These are phyloP conservation scores for Sebastes iracundus DNA, from an alignment of 2,797 vertebrate genomes.

Conservation along the genomic window DNA sequence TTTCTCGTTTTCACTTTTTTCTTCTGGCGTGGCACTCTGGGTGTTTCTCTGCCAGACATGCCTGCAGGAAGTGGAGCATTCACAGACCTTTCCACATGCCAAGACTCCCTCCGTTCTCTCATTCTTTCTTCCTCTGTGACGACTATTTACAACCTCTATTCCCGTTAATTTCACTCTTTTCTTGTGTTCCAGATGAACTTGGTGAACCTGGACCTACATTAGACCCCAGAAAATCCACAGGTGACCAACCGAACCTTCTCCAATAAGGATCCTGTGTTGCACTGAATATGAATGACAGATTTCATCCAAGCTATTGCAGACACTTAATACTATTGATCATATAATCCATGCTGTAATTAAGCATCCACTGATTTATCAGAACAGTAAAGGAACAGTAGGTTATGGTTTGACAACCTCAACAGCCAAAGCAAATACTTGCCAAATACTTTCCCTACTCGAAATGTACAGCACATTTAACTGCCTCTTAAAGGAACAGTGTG, in stretches of 20 bases:
- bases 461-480: not conserved
- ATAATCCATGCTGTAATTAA: not conserved
- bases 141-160: not conserved
- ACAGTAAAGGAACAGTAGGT: not conserved
- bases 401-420: not conserved
- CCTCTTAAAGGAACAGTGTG: not conserved
- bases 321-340: not conserved
- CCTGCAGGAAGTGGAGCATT: conserved; percentile 14
- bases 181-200: conserved; percentile 47
- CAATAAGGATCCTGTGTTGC: not conserved
- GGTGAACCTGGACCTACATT: conserved; percentile 38
- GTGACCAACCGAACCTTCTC: conserved; percentile 34
- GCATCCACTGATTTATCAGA: not conserved
- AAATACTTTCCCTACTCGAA: not conserved
- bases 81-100: not conserved
- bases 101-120: not conserved
- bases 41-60: conserved; percentile 16
- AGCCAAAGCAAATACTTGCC: not conserved
- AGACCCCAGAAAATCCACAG: conserved; percentile 52
- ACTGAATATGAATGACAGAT: not conserved
- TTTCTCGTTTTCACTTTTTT: not conserved
- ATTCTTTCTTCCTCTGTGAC: not conserved
- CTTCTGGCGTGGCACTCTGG: not conserved
- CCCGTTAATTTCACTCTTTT: not conserved
- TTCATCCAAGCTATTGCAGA: not conserved